Evolutionary conservation across 2,888 invertebrate species (phyloP), one percentile per base, ranked within the genome.

Genomic region (Andrena haemorrhoa): DNA sequence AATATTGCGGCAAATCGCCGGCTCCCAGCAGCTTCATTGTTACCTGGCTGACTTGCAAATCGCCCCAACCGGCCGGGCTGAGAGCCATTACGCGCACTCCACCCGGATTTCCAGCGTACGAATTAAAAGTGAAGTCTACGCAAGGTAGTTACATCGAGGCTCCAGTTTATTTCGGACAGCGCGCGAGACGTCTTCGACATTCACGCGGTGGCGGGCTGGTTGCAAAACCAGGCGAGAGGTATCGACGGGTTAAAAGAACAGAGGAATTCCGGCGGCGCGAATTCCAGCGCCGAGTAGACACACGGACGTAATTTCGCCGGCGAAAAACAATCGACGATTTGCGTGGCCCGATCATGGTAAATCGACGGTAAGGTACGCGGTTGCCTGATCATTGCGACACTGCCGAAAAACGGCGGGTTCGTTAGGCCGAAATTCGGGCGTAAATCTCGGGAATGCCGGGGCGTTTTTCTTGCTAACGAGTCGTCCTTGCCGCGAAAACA

Each of bases 1-100:
- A 89, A 90, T 90, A 88, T 88, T 85, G 77, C 85, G 80, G 82
- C 86, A 85, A 89, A 87, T 87, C 83, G 79, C 81, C 72, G 69
- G 70, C 77, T 70, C 68, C 29, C 72, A 33, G 69, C 71, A 53
- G 75, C 70, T 51, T 82, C 76, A 86, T 88, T 85, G 86, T 89
- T 87, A 31, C 23, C 26, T 6, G 51, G 41, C 61, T 68, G 85
- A 83, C 77, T 77, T 66, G 73, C 77, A 74, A 51, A 61, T 71
- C 64, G 10, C 26, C 58, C 10, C 3, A 6, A 69, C 23, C 33
- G 10, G 47, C 35, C 31, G 2, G 16, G 16, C 10, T 56, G 35
- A 41, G 5, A 16, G 41, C 41, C 41, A 41, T 16, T 41, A 16
- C 58, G 23, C 79, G 70, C 64, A 33, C 69, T 60, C 69, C 65